Base-by-base conservation (phyloP, 2,113 vertebrate genomes). In the Enhydra lutris region DNA sequence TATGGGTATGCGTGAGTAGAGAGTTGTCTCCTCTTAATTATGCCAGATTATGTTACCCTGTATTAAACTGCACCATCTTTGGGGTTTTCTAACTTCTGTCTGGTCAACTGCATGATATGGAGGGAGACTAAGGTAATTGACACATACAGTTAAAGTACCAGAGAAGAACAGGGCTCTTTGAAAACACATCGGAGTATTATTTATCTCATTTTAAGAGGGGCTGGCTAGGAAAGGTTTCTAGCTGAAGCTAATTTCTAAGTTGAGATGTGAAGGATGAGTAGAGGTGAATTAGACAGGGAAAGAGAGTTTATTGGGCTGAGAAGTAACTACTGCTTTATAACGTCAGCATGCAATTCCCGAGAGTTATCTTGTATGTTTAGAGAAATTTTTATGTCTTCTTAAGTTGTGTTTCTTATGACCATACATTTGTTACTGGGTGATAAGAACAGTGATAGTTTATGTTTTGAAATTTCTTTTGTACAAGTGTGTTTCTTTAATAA, bases 391-490 rank as follows among this genome's bases (percentile, higher is more conserved):
- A 57, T 63, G 57, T 79, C 57, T 69, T 94, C 26, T 69, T 86
- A 39, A 78, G 36, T 74, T 85, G 15, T 94, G 52, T 85, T 98
- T 91, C 74, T 95, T 96, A 21, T 88, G 78, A 79, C 20, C 4
- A 20, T 85, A 13, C 3, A n/a, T 80, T 95, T 65, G 3, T 59
- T 82, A 34, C 17, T 65, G 26, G 82, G 26, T 76, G 42, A 34
- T 96, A 92, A 92, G 63, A 80, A 45, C 11, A 23, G 50, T 52
- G 73, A 52, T 65, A 31, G 9, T 92, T n/a, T 81, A 36, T 57
- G 36, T 92, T 91, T 92, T 76, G 83, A 71, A 55, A 76, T 63
- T 92, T 91, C 42, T 80, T 80, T 36, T 85, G 2, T 91, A 9
- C 31, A 45, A 34, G 7, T 78, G 14, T 86, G 34, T 73, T 91